Conservation (phyloP, 2,888 invertebrate genomes). For the Marasmarcha lunaedactyla region DNA sequence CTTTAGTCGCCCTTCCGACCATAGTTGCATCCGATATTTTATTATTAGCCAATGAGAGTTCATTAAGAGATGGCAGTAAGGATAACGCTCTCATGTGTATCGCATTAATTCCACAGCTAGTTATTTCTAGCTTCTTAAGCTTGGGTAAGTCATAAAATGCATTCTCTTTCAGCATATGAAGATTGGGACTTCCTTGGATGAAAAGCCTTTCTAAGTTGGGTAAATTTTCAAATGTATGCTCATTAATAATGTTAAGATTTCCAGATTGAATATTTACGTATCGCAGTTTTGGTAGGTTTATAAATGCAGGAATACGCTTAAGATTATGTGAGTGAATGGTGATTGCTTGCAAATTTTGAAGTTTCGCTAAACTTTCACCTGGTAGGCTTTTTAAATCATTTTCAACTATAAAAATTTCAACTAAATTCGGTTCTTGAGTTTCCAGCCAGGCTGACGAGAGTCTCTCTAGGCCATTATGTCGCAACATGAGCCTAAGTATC, state of each 20-base stretch:
- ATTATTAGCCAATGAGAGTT: conserved; percentile 79
- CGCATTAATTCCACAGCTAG: conserved; percentile 79
- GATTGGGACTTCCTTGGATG: conserved; percentile 75
- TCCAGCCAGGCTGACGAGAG: conserved; percentile 85
- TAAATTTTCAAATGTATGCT: conserved; percentile 77
- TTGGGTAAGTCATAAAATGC: conserved; percentile 77
- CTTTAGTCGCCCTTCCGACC: conserved; percentile 82
- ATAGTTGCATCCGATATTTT: conserved; percentile 83
- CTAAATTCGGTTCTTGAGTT: conserved; percentile 79
- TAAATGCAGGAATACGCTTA: conserved; percentile 80
- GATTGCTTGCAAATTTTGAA: conserved; percentile 83
- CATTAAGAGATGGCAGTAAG: conserved; percentile 76
- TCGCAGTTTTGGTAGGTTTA: conserved; percentile 76
- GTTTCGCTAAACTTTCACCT: conserved; percentile 79
- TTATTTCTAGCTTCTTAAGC: conserved; percentile 79
- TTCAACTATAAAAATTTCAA: conserved; percentile 89
- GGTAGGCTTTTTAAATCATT: conserved; percentile 84
- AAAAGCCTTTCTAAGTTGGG: conserved; percentile 81
- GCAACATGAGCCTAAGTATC: conserved; percentile 82
- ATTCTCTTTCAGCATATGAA: conserved; percentile 79
- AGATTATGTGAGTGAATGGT: conserved; percentile 84
- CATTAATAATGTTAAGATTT: conserved; percentile 74
- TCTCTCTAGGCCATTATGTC: conserved; percentile 85
- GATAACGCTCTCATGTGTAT: conserved; percentile 83
- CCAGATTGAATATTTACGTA: conserved; percentile 81